These are phyloP conservation scores for Thaumatotibia leucotreta DNA, from an alignment of 1,140 invertebrate genomes.

Conservation along the genomic window DNA sequence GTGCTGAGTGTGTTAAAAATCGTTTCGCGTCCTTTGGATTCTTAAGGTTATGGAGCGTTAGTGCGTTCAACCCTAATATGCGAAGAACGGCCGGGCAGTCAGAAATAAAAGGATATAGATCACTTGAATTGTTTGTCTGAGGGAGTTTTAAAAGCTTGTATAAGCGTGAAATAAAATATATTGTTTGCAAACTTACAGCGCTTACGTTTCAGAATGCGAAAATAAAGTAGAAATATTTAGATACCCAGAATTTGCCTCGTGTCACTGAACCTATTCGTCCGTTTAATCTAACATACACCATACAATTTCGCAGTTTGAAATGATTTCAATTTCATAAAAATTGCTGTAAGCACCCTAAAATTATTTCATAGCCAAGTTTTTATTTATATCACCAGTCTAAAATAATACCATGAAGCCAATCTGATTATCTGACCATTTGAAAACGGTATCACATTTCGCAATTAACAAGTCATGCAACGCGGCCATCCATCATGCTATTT, in stretches of 20 bases:
- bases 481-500: neutral
- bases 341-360: no score
- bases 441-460: neutral
- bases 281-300: no score
- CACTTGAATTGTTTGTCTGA: neutral
- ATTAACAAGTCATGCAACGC: neutral
- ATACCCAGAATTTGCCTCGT: neutral
- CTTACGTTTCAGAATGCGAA: neutral
- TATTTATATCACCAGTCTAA: neutral
- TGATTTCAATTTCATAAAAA: no score
- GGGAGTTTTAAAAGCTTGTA: neutral
- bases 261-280: no score
- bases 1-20: constrained; percentile 71
- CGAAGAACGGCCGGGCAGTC: neutral
- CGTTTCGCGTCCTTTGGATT: constrained; percentile 68
- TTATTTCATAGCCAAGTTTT: neutral
- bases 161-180: neutral
- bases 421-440: neutral
- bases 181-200: neutral
- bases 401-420: neutral
- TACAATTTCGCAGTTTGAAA: no score
- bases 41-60: constrained; percentile 62
- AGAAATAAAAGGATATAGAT: constrained; percentile 8
- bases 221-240: neutral
- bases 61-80: constrained; percentile 19